Percentiles rank a stretch among this genome's conserved stretches.
Evolutionary conservation across 2,797 vertebrate genomes (phyloP).

Genomic region (Scolopax rusticola): DNA sequence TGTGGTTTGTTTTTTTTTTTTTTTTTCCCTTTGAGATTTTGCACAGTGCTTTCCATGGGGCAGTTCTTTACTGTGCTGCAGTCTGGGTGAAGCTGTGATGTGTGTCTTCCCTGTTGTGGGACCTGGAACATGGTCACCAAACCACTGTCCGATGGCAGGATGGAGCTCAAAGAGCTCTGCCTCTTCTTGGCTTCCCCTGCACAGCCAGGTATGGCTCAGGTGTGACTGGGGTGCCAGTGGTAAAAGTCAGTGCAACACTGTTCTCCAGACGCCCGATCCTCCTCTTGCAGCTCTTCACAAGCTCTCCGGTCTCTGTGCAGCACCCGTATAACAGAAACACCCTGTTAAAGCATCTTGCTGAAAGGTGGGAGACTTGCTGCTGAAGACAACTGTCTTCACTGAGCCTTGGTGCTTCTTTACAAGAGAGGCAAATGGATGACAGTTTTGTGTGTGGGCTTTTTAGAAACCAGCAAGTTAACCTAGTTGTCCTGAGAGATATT

Average conservation of each 20-base stretch:
- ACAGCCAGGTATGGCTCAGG: not conserved
- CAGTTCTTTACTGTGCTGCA: not conserved
- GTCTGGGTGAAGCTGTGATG: not conserved
- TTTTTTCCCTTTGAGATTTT: not conserved
- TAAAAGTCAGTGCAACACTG: not conserved
- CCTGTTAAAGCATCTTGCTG: not conserved
- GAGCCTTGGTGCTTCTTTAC: not conserved
- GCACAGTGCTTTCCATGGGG: not conserved
- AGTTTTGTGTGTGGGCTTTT: not conserved
- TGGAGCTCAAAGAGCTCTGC: not conserved
- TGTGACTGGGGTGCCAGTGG: no score
- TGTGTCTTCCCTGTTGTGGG: rapidly evolving
- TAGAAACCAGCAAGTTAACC: not conserved
- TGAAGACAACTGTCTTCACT: not conserved
- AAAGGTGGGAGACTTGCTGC: not conserved
- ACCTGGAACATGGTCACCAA: not conserved
- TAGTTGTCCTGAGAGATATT: not conserved
- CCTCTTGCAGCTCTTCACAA: not conserved
- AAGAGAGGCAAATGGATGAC: not conserved
- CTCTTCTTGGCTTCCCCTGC: not conserved
- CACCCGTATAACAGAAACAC: not conserved
- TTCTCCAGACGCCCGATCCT: not conserved
- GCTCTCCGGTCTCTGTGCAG: not conserved
- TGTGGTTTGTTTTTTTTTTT: not conserved
- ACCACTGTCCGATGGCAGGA: not conserved